phyloP scores from a whole-genome alignment of 2,797 vertebrate genomes.

The Sebastes paucispinis region DNA sequence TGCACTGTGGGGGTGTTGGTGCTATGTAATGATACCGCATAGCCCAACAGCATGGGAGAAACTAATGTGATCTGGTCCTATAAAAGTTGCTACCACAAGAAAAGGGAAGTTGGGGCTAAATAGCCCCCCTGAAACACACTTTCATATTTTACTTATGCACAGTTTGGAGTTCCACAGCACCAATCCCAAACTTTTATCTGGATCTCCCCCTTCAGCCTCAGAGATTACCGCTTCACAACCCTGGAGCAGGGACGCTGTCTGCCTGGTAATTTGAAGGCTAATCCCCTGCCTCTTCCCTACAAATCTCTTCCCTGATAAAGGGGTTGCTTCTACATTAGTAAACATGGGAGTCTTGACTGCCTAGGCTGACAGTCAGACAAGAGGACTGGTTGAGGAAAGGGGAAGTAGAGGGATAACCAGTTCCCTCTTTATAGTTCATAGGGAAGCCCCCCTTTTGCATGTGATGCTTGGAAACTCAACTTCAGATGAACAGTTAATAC shows the following conservation, averaged over 20 bases:
- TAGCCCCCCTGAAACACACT: slow-evolving; percentile 22
- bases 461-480: slow-evolving; percentile 7
- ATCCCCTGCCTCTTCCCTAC: slow-evolving; percentile 80
- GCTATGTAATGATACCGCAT: slow-evolving; percentile 24
- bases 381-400: slow-evolving; percentile 48
- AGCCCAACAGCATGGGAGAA: slow-evolving; percentile 8
- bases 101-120: not conserved
- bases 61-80: slow-evolving; percentile 5
- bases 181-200: slow-evolving; percentile 74
- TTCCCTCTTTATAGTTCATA: slow-evolving; percentile 6
- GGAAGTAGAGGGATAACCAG: slow-evolving; percentile 40
- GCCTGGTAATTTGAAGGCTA: slow-evolving; percentile 82
- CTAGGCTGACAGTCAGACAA: slow-evolving; percentile 58
- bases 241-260: slow-evolving; percentile 76
- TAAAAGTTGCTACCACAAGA: slow-evolving; percentile 14
- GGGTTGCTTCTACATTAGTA: slow-evolving; percentile 76
- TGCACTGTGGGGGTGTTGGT: not conserved
- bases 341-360: slow-evolving; percentile 71
- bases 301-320: slow-evolving; percentile 81
- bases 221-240: slow-evolving; percentile 77
- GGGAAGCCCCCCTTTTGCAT: slow-evolving; percentile 23
- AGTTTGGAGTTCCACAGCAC: slow-evolving; percentile 54
- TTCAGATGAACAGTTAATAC: slow-evolving; percentile 15
- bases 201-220: slow-evolving; percentile 65
- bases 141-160: slow-evolving; percentile 49